phyloP scores from a whole-genome alignment of 2,888 invertebrate species.

The Hyppa rectilinea region DNA sequence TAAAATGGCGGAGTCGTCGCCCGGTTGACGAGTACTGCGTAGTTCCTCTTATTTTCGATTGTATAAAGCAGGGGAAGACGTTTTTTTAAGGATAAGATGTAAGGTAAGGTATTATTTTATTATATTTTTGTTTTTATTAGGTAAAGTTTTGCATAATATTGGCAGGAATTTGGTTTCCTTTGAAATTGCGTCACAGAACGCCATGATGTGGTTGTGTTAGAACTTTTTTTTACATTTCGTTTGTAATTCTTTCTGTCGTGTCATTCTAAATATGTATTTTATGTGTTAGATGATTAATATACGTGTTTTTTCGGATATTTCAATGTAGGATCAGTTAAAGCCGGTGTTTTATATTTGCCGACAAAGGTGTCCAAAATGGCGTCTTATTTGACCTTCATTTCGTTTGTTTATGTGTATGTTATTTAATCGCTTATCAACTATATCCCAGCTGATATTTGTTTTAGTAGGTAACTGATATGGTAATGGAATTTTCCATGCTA shows the following conservation, averaged over 20 bases:
- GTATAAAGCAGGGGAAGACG: slow-evolving; percentile 67
- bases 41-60: slow-evolving; percentile 70
- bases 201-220: slow-evolving; percentile 65
- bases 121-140: slow-evolving; percentile 56
- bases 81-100: slow-evolving; percentile 70
- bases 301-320: slow-evolving; percentile 25
- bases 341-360: slow-evolving; percentile 60
- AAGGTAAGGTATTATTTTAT: slow-evolving; percentile 77
- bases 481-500: slow-evolving; percentile 24
- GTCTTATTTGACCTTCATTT: slow-evolving; percentile 64
- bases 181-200: slow-evolving; percentile 64
- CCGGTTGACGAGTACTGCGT: slow-evolving; percentile 79
- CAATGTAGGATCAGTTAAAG: slow-evolving; percentile 17
- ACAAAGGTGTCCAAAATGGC: slow-evolving; percentile 60
- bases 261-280: slow-evolving; percentile 5
- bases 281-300: slow-evolving; percentile 12
- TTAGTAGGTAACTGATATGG: slow-evolving; percentile 1
- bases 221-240: slow-evolving; percentile 17
- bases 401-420: slow-evolving; percentile 60
- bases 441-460: slow-evolving; percentile 48
- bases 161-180: slow-evolving; percentile 32
- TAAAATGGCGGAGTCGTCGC: slow-evolving; percentile 85
- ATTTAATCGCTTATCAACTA: slow-evolving; percentile 53
- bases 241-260: not conserved
- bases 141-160: slow-evolving; percentile 42